phyloP scores from a whole-genome alignment of 30 jellyfish, hydroid and myxozoan genomes.

The Chironex yamaguchii region DNA sequence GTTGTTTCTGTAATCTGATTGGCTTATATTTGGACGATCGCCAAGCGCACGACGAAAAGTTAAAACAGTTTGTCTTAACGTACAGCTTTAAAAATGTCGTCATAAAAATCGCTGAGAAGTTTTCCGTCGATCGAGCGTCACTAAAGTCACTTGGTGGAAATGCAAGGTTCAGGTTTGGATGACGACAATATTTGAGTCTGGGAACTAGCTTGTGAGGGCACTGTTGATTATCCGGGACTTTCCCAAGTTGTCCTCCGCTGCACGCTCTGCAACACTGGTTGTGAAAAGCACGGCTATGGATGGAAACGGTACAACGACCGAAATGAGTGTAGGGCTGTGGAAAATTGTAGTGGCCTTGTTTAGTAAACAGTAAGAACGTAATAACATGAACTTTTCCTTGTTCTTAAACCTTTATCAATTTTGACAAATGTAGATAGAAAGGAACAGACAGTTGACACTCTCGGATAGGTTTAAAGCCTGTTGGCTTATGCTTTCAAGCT shows the following conservation, averaged over 20 bases:
- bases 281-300: not conserved
- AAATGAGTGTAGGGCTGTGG: not conserved
- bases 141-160: no score
- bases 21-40: no score
- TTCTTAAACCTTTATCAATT: no score
- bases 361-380: not conserved
- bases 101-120: no score
- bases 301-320: not conserved
- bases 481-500: not conserved
- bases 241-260: not conserved
- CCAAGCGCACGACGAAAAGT: no score
- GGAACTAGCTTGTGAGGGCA: not conserved
- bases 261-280: not conserved
- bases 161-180: no score
- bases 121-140: no score
- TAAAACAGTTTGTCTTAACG: no score
- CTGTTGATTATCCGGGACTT: constrained; percentile 1
- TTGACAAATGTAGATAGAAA: not conserved
- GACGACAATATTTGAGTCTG: not conserved
- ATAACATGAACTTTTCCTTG: not conserved
- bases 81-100: no score
- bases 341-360: not conserved
- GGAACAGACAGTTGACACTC: not conserved
- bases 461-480: not conserved
- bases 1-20: no score